These are phyloP conservation scores for Prunella fulvescens DNA, from an alignment of 2,113 vertebrate genomes.

Conservation along the genomic window DNA sequence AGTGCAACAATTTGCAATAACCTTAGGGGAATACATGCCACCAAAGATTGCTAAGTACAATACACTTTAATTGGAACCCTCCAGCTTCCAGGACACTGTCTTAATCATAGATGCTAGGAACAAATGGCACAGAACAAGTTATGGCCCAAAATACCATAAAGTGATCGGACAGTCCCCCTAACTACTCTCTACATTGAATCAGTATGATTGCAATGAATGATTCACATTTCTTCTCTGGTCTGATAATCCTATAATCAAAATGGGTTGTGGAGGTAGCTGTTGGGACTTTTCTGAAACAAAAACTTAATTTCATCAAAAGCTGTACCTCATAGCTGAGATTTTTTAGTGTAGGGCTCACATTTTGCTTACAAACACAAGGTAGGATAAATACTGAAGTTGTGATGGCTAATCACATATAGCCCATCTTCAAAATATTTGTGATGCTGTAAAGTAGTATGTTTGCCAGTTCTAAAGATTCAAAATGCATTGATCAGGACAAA, in stretches of 20 bases:
- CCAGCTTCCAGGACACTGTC: background rate
- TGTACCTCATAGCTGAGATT: background rate
- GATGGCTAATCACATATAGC: background rate
- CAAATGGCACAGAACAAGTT: background rate
- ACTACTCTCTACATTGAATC: background rate
- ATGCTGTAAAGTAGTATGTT: background rate
- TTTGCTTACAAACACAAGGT: background rate
- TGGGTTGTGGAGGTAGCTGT: background rate
- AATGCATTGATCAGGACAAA: background rate
- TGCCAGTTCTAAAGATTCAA: background rate
- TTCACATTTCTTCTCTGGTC: background rate
- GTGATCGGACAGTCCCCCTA: background rate
- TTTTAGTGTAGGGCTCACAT: background rate
- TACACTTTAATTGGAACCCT: background rate
- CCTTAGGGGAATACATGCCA: background rate
- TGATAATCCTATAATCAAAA: background rate
- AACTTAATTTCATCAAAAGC: background rate
- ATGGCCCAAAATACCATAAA: background rate
- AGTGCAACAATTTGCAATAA: background rate
- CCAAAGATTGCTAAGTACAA: background rate
- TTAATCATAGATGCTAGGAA: background rate
- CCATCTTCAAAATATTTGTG: background rate
- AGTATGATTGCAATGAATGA: background rate
- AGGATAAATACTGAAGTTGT: background rate
- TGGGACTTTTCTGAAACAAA: background rate